Evolutionary conservation across 2,797 vertebrate species (phyloP).

Genomic region (Rhinophrynus dorsalis): DNA sequence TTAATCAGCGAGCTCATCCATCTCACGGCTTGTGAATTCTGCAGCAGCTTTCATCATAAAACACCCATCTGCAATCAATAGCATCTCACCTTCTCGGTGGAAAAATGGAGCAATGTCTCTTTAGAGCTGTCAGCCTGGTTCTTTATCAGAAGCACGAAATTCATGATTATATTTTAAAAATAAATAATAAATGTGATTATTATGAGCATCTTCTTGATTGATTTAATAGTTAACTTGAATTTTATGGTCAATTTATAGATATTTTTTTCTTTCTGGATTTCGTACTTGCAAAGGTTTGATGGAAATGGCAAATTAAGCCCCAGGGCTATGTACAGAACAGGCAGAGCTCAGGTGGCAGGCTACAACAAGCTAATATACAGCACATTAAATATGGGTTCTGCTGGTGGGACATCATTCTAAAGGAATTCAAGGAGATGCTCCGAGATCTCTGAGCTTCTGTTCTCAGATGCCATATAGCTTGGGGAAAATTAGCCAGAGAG

Average conservation of each 20-base stretch:
- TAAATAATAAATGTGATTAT: conserved; percentile 1
- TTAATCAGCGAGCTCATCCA: not conserved
- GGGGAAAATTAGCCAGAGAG: no score
- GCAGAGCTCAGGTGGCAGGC: not conserved
- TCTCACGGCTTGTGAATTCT: not conserved
- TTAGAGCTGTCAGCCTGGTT: not conserved
- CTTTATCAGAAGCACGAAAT: not conserved
- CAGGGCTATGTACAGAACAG: not conserved
- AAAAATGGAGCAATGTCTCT: not conserved
- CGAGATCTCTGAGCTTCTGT: no score
- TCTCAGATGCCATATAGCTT: not conserved
- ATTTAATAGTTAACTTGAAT: conserved; percentile 16
- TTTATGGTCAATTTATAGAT: not conserved
- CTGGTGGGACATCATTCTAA: not conserved
- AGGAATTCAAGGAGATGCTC: not conserved
- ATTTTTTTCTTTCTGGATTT: not conserved
- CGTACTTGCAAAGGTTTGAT: conserved; percentile 10
- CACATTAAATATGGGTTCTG: not conserved
- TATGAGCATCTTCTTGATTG: not conserved
- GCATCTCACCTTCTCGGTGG: not conserved
- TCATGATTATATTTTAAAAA: conserved; percentile 6
- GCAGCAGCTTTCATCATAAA: conserved; percentile 5
- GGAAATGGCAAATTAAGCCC: not conserved
- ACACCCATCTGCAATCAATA: conserved; percentile 3
- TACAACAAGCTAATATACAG: not conserved